Conservation (phyloP, 1,140 invertebrate genomes). For the Scaptomyza pallida region DNA sequence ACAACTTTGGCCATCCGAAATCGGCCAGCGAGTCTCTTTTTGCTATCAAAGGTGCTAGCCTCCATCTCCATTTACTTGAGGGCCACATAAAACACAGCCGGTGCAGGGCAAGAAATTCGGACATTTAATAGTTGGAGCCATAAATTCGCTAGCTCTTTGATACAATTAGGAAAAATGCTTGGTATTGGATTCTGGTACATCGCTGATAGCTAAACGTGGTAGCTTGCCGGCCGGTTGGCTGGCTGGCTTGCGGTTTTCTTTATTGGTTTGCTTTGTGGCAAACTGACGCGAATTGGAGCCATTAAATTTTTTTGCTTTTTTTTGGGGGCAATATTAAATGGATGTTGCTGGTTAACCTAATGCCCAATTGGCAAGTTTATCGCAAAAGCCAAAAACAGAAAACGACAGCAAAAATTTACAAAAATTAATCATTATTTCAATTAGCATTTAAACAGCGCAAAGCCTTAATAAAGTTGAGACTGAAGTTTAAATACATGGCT, state of each 20-base stretch:
- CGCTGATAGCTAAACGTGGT: conserved; percentile 50
- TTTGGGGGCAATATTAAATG: conserved; percentile 6
- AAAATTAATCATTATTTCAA: not conserved
- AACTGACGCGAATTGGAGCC: conserved; percentile 47
- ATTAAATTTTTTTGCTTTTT: conserved; percentile 38
- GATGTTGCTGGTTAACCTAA: not conserved
- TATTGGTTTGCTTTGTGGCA: conserved; percentile 44
- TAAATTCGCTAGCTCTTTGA: conserved; percentile 66
- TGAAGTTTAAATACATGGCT: no score
- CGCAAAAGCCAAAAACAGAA: not conserved
- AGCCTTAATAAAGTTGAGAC: not conserved
- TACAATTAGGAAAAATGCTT: conserved; percentile 66
- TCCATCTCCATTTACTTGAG: conserved; percentile 6
- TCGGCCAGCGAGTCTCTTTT: not conserved
- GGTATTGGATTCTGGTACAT: conserved; percentile 60
- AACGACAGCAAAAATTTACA: not conserved
- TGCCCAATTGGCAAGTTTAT: not conserved
- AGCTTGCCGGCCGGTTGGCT: conserved; percentile 3
- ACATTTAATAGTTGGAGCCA: conserved; percentile 49
- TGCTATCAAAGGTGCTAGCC: conserved; percentile 7
- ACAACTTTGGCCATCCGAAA: conserved; percentile 19
- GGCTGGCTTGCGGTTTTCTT: conserved; percentile 38
- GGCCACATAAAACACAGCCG: conserved; percentile 57
- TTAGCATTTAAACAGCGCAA: not conserved
- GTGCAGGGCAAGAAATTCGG: conserved; percentile 20